Conservation (phyloP, 92 coral and sea anemone species). For the Siderastrea siderea region DNA sequence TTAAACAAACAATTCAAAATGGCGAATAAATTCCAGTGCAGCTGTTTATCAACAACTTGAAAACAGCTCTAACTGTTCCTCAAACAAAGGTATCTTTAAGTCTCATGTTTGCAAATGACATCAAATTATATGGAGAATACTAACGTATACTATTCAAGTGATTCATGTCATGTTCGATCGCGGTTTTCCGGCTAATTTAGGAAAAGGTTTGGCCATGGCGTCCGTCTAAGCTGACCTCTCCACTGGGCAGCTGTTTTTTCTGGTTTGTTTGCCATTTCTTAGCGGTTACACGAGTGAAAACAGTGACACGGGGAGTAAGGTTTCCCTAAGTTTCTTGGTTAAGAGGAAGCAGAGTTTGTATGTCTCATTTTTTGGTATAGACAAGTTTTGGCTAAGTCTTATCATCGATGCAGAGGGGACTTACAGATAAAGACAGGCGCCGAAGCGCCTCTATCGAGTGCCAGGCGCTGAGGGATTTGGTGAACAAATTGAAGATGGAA, state of each 20-base stretch:
- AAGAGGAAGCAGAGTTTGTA: neutral
- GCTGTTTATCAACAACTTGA: constrained; percentile 27
- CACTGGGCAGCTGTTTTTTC: neutral
- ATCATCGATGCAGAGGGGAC: constrained; percentile 48
- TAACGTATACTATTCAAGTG: neutral
- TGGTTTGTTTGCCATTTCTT: neutral
- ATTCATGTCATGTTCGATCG: too few species aligned
- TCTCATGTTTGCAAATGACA: neutral
- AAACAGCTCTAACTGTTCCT: neutral
- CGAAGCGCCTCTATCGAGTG: constrained; percentile 61
- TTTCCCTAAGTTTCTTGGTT: too few species aligned
- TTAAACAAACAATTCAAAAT: constrained; percentile 25
- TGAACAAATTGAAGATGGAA: constrained; percentile 70
- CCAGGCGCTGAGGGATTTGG: constrained; percentile 72
- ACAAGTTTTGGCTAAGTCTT: neutral
- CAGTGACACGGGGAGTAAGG: neutral
- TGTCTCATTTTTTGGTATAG: neutral
- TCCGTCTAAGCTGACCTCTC: too few species aligned
- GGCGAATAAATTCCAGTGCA: constrained; percentile 17
- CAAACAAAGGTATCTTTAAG: neutral
- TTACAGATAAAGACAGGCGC: constrained; percentile 65
- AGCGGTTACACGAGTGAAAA: neutral
- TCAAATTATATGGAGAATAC: neutral
- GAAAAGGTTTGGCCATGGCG: too few species aligned
- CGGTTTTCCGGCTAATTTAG: too few species aligned